Conservation (phyloP, 2,888 invertebrate species). For the Pharmacophagus antenor region DNA sequence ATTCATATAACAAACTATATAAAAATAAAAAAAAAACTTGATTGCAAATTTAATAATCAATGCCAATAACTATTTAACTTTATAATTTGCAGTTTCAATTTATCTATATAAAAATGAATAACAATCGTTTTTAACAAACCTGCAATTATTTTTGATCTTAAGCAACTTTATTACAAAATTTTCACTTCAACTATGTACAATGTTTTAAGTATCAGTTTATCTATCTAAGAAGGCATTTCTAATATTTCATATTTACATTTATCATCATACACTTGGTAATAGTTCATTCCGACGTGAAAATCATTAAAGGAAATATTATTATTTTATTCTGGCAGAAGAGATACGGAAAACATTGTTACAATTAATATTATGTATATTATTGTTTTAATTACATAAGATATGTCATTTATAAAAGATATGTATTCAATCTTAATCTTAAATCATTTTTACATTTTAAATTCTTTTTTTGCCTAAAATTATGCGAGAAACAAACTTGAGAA, state of each 20-base stretch:
- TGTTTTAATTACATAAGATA: conserved; percentile 10
- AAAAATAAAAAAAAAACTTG: no score
- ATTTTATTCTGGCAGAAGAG: neutral
- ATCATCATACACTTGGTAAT: conserved; percentile 10
- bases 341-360: neutral
- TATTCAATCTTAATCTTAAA: conserved; percentile 18
- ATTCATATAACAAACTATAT: no score
- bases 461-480: conserved; percentile 10
- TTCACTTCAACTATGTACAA: conserved; percentile 49
- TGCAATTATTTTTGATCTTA: neutral
- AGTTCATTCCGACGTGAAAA: neutral
- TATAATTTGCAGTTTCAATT: no score
- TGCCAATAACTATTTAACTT: no score
- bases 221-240: conserved; percentile 73
- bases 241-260: conserved; percentile 48
- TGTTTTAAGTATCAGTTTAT: conserved; percentile 40
- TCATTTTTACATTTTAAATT: conserved; percentile 24
- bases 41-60: no score
- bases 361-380: neutral
- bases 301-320: neutral
- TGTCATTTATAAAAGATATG: conserved; percentile 26
- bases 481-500: conserved; percentile 7
- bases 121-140: conserved; percentile 2
- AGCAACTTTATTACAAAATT: conserved; percentile 27
- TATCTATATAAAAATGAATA: neutral